Base-by-base conservation (phyloP, 1,140 invertebrate genomes). In the Sycophila sp. region DNA sequence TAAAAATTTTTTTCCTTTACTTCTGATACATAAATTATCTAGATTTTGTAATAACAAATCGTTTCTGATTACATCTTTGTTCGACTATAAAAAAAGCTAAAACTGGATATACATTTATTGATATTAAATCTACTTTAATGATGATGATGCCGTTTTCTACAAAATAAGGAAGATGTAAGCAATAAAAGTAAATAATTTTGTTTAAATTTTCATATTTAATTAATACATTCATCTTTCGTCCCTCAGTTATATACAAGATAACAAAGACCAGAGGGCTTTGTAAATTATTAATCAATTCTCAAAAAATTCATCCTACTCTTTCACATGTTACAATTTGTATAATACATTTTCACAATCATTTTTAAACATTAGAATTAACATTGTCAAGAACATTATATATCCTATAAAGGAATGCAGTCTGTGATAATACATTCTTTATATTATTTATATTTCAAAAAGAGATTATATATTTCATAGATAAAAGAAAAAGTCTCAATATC, bases 181-280 rank as follows among this genome's bases (percentile, higher is more conserved):
- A 66, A 0, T 15, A 28, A 19, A 55, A 47, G n/a, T 63, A 62
- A 69, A 40, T 40, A 51, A 36, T 6, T 40, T n/a, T n/a, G n/a
- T n/a, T n/a, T n/a, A n/a, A n/a, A n/a, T n/a, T n/a, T n/a, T n/a
- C 40, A 60, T 4, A 24, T 69, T 55, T 69, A 69, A 69, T 62
- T 30, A 45, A 69, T 69, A 62, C 28, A 55, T 47, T 42, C n/a
- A 34, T 34, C 24, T 40, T 60, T 47, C 6, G 34, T 49, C 40
- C 4, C 24, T 7, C 22, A 53, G 15, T 45, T 69, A 69, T 69
- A 53, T 69, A 69, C 67, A 69, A 40, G 62, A 40, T 42, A 69
- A 62, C 42, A 60, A 55, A 42, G 1, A 40, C 32, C 28, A 32
- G 17, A 62, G 10, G 45, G 53, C 34, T 19, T 22, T 32, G 40